phyloP scores from a whole-genome alignment of 2,113 vertebrate genomes.

The Platysteira castanea region DNA sequence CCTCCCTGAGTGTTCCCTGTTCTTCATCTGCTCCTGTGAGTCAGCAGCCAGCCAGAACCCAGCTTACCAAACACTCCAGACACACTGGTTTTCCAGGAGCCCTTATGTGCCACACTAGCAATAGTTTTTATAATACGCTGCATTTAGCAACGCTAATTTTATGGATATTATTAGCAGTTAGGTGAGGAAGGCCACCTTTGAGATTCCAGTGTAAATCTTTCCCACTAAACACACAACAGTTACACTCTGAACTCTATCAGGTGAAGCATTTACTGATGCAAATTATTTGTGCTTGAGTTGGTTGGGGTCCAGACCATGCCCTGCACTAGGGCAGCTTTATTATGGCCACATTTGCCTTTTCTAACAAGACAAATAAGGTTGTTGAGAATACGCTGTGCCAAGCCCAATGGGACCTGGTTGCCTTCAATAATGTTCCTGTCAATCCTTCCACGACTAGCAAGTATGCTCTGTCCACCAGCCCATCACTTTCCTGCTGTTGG shows the following conservation, averaged over 20 bases:
- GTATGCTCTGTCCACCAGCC: background rate
- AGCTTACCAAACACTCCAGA: background rate
- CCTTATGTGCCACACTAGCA: background rate
- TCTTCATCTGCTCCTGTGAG: background rate
- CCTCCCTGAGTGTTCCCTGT: background rate
- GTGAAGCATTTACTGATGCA: background rate
- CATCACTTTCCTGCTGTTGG: background rate
- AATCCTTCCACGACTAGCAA: background rate
- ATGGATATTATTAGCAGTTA: background rate
- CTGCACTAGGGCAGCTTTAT: background rate
- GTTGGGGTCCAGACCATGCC: background rate
- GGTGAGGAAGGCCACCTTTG: background rate
- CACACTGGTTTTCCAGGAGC: background rate
- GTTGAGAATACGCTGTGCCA: background rate
- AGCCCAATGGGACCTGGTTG: fast-evolving
- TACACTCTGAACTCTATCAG: background rate
- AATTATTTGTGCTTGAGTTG: background rate
- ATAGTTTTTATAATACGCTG: background rate
- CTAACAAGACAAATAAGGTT: background rate
- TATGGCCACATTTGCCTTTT: background rate
- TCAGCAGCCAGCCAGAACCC: background rate
- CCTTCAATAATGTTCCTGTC: background rate
- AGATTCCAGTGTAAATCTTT: background rate
- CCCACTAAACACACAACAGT: background rate
- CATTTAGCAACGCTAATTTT: background rate